A percentile compares a stretch with the other conserved stretches of the same genome.
phyloP scores from a whole-genome alignment of 2,888 invertebrate genomes.

The Platycnemis pennipes region DNA sequence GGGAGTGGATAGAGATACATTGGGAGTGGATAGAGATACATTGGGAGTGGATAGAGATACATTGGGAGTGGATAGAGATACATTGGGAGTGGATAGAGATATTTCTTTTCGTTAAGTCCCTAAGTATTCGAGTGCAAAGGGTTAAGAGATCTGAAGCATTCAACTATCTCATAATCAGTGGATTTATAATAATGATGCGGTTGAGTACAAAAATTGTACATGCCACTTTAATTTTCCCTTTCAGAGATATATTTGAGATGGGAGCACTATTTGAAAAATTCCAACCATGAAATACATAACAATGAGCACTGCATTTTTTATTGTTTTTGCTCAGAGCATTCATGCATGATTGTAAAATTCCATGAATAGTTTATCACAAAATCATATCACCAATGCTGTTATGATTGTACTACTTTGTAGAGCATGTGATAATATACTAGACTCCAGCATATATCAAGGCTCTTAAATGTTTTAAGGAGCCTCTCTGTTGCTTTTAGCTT shows the following conservation, averaged over 20 bases:
- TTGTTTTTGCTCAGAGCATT: constrained; percentile 62
- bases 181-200: constrained; percentile 22
- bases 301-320: constrained; percentile 63
- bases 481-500: constrained; percentile 58
- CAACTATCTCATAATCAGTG: neutral
- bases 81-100: no score
- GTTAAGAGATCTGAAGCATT: neutral
- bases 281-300: constrained; percentile 63
- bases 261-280: constrained; percentile 59
- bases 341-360: constrained; percentile 47
- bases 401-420: constrained; percentile 50
- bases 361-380: constrained; percentile 45
- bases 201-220: neutral
- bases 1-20: no score
- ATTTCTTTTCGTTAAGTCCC: neutral
- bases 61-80: no score
- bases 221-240: neutral
- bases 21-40: no score
- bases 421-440: constrained; percentile 57
- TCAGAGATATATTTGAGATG: constrained; percentile 47
- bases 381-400: constrained; percentile 54
- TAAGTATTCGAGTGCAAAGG: neutral
- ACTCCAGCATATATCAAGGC: constrained; percentile 56
- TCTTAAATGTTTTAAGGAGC: constrained; percentile 35
- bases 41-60: no score